Evolutionary conservation across 2,113 vertebrate species (phyloP), one percentile per base, ranked within the genome.

Genomic region (Pseudolaguvia tuberculata): DNA sequence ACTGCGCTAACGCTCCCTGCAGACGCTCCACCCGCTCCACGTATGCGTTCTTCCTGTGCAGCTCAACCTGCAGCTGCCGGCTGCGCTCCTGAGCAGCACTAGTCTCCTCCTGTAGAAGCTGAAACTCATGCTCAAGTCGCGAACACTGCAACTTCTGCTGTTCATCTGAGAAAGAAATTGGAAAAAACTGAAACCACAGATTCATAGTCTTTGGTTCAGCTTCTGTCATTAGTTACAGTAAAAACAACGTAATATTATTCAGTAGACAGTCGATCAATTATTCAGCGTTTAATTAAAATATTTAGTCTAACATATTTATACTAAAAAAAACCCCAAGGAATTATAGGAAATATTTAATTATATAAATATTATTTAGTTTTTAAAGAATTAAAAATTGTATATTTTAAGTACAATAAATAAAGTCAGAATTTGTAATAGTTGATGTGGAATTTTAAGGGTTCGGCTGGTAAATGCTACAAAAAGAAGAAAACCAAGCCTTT

Each of bases 11-110:
- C 0, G 95, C 91, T 56, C 94, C 93, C 87, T 99, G 97, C 80
- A 99, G 89, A 74, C 94, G 78, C 84, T 98, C 95, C 79, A 98
- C 97, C 82, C 95, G 96, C 86, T 96, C 93, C 77, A 98, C 94
- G 0, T 98, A 98, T 0, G 95, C 96, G 31, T 90, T 87, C 77
- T 98, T 98, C 87, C 93, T 92, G 55, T 91, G 87, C 67, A 99
- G 90, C 84, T 99, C 96, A 0, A 93, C 94, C 82, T 95, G 94
- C 0, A 93, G 91, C 56, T 92, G 92, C n/a, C 89, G 92, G 0
- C 92, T 92, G 27, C 92, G 92, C 0, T 83, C 81, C 87, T 96
- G 94, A 0, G 93, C 91, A 0, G 90, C 91, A 83, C 90, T 86
- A 83, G 95, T 88, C 0, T 94, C 93, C 84, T 93, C 91, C 0